These are phyloP conservation scores for Cecidostiba fungosa DNA, from an alignment of 2,888 invertebrate species.

Conservation along the genomic window DNA sequence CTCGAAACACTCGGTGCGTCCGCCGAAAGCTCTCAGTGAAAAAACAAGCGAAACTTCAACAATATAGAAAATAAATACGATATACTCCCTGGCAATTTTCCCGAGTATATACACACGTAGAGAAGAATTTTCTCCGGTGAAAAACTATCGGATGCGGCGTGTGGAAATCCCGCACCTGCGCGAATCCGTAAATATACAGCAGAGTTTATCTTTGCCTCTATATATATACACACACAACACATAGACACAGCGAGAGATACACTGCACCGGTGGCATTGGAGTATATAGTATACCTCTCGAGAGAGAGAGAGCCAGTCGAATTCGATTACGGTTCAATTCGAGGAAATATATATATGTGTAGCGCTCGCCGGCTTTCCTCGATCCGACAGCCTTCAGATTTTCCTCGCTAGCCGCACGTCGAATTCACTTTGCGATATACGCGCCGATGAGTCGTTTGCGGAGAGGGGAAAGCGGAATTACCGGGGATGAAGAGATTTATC, in stretches of 20 bases:
- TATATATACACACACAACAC: neutral
- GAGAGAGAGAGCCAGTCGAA: constrained; percentile 27
- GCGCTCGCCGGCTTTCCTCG: neutral
- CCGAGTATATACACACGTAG: neutral
- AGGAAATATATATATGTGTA: neutral
- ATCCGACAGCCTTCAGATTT: constrained; percentile 26
- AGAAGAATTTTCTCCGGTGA: neutral
- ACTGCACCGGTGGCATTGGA: neutral
- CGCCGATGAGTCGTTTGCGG: constrained; percentile 9
- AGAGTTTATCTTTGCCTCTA: constrained; percentile 4
- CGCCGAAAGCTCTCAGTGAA: no score
- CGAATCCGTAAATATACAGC: constrained; percentile 38
- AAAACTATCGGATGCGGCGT: neutral
- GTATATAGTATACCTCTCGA: neutral
- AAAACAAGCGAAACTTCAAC: no score
- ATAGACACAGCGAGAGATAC: neutral
- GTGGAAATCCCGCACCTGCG: neutral
- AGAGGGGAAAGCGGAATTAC: constrained; percentile 36
- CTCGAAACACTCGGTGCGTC: neutral
- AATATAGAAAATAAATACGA: no score
- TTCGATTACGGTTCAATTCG: constrained; percentile 48
- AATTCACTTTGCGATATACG: constrained; percentile 40
- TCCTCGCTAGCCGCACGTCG: constrained; percentile 20
- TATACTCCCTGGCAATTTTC: neutral
- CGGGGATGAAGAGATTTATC: constrained; percentile 35